A percentile compares a stretch with the other conserved stretches of the same genome.
Evolutionary conservation across 2,888 invertebrate species (phyloP).

Genomic region (Carabus problematicus): DNA sequence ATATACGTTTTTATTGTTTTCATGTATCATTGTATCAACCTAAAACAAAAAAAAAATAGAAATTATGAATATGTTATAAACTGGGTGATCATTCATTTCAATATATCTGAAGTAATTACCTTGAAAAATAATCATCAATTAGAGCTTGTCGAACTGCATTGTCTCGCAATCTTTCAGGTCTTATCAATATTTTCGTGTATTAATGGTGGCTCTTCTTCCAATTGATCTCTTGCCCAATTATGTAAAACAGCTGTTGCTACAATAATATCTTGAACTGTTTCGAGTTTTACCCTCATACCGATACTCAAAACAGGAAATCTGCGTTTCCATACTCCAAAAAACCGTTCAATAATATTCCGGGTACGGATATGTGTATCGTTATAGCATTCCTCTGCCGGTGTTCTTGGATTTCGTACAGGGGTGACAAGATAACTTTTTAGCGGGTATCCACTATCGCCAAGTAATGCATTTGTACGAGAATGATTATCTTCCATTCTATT

Average conservation of each 20-base stretch:
- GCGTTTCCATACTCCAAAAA: conserved; percentile 49
- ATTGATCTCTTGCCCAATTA: conserved; percentile 43
- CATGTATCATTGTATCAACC: too few relatives aligned
- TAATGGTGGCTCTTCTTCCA: conserved; percentile 11
- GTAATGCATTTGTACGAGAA: conserved; percentile 44
- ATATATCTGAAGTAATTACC: too few relatives aligned
- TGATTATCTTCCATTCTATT: conserved; percentile 19
- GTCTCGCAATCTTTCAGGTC: not conserved
- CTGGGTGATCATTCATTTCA: too few relatives aligned
- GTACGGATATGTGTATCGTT: conserved; percentile 48
- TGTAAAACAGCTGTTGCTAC: conserved; percentile 46
- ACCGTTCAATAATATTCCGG: conserved; percentile 48
- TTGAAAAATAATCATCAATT: conserved; percentile 15
- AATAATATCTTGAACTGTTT: conserved; percentile 45
- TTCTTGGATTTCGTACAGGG: conserved; percentile 44
- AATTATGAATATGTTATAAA: too few relatives aligned
- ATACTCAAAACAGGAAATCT: conserved; percentile 51
- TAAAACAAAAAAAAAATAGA: too few relatives aligned
- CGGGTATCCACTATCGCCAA: conserved; percentile 50
- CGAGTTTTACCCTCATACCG: conserved; percentile 48
- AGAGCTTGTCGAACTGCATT: conserved; percentile 6
- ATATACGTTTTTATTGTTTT: too few relatives aligned
- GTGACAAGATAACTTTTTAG: conserved; percentile 47
- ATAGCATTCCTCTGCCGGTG: conserved; percentile 44
- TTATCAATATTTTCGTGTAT: too few relatives aligned